Conservation (phyloP, 2,888 invertebrate species). For the Tortrix viridana region DNA sequence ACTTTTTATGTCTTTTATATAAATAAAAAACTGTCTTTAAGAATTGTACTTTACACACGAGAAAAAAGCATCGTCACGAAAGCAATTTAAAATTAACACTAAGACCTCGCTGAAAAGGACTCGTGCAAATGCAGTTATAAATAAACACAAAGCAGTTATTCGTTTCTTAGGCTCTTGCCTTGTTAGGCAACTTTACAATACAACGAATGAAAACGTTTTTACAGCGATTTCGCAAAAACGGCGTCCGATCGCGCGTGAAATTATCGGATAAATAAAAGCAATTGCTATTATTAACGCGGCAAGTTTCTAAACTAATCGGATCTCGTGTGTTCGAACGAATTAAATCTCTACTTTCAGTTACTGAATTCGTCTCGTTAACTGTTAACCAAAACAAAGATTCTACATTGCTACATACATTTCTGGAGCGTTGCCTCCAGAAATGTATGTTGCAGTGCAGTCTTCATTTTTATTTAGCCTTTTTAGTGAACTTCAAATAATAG, state of each 20-base stretch:
- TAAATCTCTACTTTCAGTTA: slow-evolving; percentile 14
- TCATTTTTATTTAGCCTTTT: too few species aligned
- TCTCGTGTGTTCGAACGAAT: slow-evolving; percentile 17
- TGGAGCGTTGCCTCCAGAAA: too few species aligned
- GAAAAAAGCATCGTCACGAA: too few species aligned
- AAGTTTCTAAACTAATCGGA: slow-evolving; percentile 19
- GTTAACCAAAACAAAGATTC: too few species aligned
- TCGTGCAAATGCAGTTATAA: slow-evolving; percentile 5
- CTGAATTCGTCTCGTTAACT: too few species aligned
- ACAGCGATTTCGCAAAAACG: slow-evolving; percentile 27
- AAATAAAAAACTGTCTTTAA: too few species aligned
- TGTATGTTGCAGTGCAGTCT: too few species aligned
- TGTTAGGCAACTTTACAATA: neutral
- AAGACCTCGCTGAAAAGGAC: slow-evolving; percentile 5
- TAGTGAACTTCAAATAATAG: too few species aligned
- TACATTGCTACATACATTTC: too few species aligned
- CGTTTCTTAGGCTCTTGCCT: slow-evolving; percentile 1
- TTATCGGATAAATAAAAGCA: slow-evolving; percentile 41
- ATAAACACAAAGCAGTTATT: slow-evolving; percentile 11
- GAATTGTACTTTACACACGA: neutral
- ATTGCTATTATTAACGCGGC: slow-evolving; percentile 33
- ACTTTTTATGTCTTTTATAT: too few species aligned
- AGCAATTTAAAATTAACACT: slow-evolving; percentile 1
- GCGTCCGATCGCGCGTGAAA: slow-evolving; percentile 45
- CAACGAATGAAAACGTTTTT: slow-evolving; percentile 12